Evolutionary conservation across 2,797 vertebrate species (phyloP).

Genomic region (Clamator glandarius): DNA sequence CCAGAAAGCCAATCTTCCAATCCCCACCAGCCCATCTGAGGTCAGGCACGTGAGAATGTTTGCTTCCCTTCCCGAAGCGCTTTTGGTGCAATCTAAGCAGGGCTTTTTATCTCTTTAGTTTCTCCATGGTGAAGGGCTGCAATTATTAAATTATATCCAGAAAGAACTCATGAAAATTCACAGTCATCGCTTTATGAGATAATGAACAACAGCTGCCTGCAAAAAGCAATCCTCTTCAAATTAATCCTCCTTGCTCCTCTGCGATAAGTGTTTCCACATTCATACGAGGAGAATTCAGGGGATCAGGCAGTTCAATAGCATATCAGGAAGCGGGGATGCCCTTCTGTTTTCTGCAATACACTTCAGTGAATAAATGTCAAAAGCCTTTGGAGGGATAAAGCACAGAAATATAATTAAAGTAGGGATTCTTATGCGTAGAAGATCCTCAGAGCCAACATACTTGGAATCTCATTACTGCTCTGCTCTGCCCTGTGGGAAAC

Average conservation of each 20-base stretch:
- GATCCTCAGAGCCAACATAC: neutral
- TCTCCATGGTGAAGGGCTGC: conserved; percentile 41
- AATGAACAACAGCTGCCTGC: conserved; percentile 70
- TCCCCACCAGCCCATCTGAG: neutral
- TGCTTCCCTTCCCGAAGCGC: neutral
- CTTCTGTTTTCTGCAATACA: conserved; percentile 46
- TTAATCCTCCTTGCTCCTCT: conserved; percentile 58
- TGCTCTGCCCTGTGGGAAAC: conserved; percentile 46
- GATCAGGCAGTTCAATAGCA: conserved; percentile 50
- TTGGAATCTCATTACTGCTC: conserved; percentile 44
- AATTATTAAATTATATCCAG: conserved; percentile 71
- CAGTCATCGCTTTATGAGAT: conserved; percentile 64
- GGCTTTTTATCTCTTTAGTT: conserved; percentile 46
- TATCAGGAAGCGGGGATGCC: conserved; percentile 35
- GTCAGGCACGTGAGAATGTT: neutral
- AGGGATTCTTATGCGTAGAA: neutral
- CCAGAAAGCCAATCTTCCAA: neutral
- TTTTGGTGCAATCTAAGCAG: neutral
- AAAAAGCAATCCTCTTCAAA: conserved; percentile 51
- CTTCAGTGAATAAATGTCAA: conserved; percentile 47
- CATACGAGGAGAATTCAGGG: neutral
- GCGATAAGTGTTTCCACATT: conserved; percentile 48
- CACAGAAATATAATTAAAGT: conserved; percentile 43
- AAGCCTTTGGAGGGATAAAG: conserved; percentile 57
- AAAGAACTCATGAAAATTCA: conserved; percentile 58